Conservation (phyloP, 2,797 vertebrate genomes). For the Lates japonicus region DNA sequence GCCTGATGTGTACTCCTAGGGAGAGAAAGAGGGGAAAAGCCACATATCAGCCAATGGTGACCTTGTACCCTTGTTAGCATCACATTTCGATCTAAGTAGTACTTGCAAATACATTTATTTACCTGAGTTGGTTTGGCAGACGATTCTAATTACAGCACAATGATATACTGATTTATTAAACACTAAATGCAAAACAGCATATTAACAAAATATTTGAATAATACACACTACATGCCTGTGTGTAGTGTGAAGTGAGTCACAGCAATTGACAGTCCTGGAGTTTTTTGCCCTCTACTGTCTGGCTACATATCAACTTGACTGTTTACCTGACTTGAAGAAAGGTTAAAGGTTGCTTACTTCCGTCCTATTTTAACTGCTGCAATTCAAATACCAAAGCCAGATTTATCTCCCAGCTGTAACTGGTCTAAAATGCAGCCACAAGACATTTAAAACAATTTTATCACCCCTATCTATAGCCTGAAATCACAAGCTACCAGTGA, state of each 20-base stretch:
- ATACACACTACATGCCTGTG: not conserved
- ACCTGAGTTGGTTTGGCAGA: too few species aligned
- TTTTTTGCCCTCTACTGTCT: slow-evolving; percentile 7
- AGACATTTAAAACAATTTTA: not conserved
- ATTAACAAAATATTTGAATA: not conserved
- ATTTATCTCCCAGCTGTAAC: not conserved
- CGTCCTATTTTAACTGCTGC: not conserved
- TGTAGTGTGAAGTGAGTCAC: slow-evolving; percentile 1
- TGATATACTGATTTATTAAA: slow-evolving; percentile 1
- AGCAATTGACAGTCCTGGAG: not conserved
- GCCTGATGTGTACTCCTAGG: slow-evolving; percentile 82
- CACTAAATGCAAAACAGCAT: not conserved
- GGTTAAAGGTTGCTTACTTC: slow-evolving; percentile 13
- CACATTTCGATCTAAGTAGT: not conserved
- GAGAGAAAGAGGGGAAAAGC: not conserved
- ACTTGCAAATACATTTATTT: not conserved
- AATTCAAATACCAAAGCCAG: not conserved
- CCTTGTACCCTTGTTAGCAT: not conserved
- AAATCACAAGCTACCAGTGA: not conserved
- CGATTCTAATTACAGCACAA: not conserved
- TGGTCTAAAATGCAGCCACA: not conserved
- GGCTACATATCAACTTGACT: not conserved
- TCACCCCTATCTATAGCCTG: not conserved
- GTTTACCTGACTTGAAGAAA: not conserved
- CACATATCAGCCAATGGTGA: not conserved